Base-by-base conservation (phyloP, 1,140 invertebrate genomes). In the Mamestra configurata region DNA sequence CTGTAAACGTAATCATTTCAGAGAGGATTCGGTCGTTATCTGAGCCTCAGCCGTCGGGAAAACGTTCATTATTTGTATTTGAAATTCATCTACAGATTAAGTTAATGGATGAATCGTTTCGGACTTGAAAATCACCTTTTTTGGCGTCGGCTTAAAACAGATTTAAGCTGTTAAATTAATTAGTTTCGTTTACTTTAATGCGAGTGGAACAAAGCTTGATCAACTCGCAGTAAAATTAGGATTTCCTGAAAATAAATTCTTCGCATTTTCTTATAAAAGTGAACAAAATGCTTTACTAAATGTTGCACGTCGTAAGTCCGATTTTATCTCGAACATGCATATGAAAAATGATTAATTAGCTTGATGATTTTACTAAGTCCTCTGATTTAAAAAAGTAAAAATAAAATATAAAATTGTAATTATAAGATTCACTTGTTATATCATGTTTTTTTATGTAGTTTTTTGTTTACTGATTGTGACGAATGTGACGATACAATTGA, bases 281-380 rank as follows among this genome's bases (percentile, higher is more conserved):
- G 55, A n/a, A 49, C 43, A 49, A 13, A 57, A 24, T 55, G 20
- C 11, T 57, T 24, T 57, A 1, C 22, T 57, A 22, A 57, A 57
- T 22, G 22, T 57, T 57, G 27, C 22, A 70, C 10, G 13, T 68
- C 40, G 5, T 43, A 43, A 43, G 40, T 51, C 40, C 43, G 55
- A 75, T 75, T 59, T 59, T 46, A 75, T 27, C 55, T 46, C 20
- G 43, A 11, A n/a, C 66, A 24, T 70, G 40, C 24, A 27, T 49
- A 70, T 46, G 24, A 22, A 71, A 71, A 71, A 71, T 71, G 68
- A 53, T 71, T 31, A 53, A 71, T 40, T 51, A 51, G n/a, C 68
- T 27, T 51, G n/a, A 61, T 37, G 15, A 37, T 37, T 61, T 37
- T 35, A 61, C 59, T 61, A 18, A 61, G 27, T 61, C 31, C 27